Evolutionary conservation across 2,113 vertebrate species (phyloP).

Genomic region (Otus sunia): DNA sequence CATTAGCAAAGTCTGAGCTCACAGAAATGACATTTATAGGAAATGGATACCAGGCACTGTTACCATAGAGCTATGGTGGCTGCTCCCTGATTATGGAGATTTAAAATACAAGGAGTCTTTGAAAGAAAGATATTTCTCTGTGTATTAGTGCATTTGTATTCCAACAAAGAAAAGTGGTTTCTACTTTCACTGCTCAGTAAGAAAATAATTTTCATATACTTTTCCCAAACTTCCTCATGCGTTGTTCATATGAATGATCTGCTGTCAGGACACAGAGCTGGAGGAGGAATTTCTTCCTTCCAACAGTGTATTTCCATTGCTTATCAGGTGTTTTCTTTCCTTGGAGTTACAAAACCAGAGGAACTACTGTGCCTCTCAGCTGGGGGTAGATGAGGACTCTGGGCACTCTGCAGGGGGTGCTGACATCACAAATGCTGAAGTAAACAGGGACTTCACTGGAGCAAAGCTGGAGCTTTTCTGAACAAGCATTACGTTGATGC

Average conservation of each 20-base stretch:
- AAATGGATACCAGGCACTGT: neutral
- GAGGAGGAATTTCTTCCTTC: neutral
- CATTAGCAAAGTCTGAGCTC: neutral
- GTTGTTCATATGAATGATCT: neutral
- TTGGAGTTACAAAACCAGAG: neutral
- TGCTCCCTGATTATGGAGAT: neutral
- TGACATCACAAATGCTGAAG: neutral
- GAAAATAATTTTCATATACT: neutral
- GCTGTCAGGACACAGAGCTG: neutral
- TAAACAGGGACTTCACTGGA: neutral
- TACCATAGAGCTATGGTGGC: neutral
- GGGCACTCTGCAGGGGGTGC: neutral
- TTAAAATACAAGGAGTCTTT: neutral
- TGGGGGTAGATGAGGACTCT: neutral
- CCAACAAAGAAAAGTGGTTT: neutral
- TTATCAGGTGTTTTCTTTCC: neutral
- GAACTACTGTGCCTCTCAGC: neutral
- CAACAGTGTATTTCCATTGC: neutral
- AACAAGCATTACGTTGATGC: neutral
- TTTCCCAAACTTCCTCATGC: neutral
- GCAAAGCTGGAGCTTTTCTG: neutral
- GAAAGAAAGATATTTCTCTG: neutral
- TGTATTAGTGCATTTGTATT: neutral
- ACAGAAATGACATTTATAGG: neutral
- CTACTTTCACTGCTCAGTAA: neutral